Percentiles rank a stretch among this genome's conserved stretches.
phyloP scores from a whole-genome alignment of 2,797 vertebrate genomes.

The Halcyon badia region DNA sequence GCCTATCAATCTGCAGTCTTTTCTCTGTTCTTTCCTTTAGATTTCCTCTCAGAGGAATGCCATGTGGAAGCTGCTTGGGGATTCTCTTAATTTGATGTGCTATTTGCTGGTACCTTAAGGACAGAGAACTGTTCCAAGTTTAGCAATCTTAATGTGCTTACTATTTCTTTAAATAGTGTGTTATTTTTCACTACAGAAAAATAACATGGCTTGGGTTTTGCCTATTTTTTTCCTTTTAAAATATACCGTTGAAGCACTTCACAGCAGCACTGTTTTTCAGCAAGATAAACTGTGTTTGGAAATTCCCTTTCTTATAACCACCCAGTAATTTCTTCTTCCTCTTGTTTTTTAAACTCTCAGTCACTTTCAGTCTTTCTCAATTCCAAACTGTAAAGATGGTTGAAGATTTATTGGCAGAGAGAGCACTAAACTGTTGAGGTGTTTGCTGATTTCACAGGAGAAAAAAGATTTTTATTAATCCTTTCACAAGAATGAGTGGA shows the following conservation, averaged over 20 bases:
- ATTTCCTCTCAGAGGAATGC: background rate
- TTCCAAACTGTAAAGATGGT: background rate
- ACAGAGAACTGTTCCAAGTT: background rate
- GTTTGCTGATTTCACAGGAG: conserved; percentile 15
- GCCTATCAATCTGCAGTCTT: background rate
- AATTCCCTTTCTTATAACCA: background rate
- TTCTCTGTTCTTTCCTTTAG: background rate
- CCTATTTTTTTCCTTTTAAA: background rate
- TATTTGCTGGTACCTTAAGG: background rate
- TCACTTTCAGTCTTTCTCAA: background rate
- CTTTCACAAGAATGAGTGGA: background rate
- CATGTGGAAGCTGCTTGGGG: background rate
- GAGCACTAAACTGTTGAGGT: background rate
- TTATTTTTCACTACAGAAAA: background rate
- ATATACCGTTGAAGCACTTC: background rate
- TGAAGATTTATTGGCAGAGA: conserved; percentile 8
- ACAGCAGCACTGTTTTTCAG: background rate
- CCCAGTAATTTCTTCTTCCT: background rate
- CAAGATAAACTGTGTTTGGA: background rate
- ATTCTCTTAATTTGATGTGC: background rate
- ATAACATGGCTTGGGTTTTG: background rate
- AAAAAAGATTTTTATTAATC: background rate
- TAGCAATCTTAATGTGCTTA: background rate
- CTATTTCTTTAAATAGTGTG: background rate
- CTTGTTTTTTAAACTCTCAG: background rate